Base-by-base conservation (phyloP, 2,797 vertebrate genomes). In the Arrhamphus sclerolepis region DNA sequence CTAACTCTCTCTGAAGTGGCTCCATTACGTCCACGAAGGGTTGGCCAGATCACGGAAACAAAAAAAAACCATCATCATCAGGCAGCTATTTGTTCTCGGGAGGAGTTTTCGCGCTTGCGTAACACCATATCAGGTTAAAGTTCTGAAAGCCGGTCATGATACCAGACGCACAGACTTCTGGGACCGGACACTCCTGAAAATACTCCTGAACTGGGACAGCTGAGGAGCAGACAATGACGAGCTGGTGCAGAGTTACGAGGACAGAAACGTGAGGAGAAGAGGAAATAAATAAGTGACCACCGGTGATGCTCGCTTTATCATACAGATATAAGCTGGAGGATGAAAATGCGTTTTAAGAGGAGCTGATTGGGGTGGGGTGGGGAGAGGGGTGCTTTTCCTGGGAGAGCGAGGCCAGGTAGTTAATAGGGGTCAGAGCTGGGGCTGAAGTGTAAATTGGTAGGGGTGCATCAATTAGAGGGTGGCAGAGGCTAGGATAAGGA, bases 381-480 rank as follows among this genome's bases (percentile, higher is more conserved):
- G 79, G 85, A 90, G 87, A 83, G 72, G 82, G 57, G 85, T 88
- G 87, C 84, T 87, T 91, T 93, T 84, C 89, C 90, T 85, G 82
- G 86, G 91, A 92, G 87, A 88, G 87, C 49, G 84, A 91, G 90
- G 91, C 88, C 87, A 87, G 92, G 88, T 91, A 90, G 86, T 92
- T 94, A 94, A 94, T 94, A 92, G 92, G 92, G 92, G 92, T 94
- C 92, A 92, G 85, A 86, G 90, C 80, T 85, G 83, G 89, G 92
- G 90, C 90, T 90, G 91, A 86, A 92, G 91, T 92, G 88, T 92
- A 90, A 92, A 94, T 93, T 93, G 92, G 92, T 91, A 92, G 89
- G 88, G 91, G 91, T 93, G 92, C 91, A 92, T 93, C 91, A 93
- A 93, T 92, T 93, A 93, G 87, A 88, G 83, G 83, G 83, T 89